These are phyloP conservation scores for Ophion obscuratus DNA, from an alignment of 2,888 invertebrate species.

Conservation along the genomic window DNA sequence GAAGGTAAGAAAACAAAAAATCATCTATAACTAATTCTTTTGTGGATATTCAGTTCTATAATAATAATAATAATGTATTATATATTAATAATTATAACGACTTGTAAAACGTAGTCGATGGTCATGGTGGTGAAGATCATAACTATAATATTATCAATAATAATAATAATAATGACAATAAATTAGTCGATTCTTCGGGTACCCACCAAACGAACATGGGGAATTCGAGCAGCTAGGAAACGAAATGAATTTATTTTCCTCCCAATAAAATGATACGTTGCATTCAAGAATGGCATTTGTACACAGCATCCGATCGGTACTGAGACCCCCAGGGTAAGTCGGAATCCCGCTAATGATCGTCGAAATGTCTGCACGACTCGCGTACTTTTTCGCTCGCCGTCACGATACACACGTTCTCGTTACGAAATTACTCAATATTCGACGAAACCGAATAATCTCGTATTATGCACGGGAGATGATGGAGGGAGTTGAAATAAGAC, in stretches of 20 bases:
- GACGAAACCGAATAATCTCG: slow-evolving; percentile 33
- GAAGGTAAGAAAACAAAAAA: too few relatives aligned
- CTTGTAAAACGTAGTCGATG: too few relatives aligned
- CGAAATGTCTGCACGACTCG: slow-evolving; percentile 6
- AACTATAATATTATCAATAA: too few relatives aligned
- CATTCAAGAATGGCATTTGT: slow-evolving; percentile 41
- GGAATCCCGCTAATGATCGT: slow-evolving; percentile 30
- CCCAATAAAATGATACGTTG: slow-evolving; percentile 7
- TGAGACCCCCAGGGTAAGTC: neutral
- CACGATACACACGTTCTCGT: slow-evolving; percentile 14
- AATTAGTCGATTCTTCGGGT: neutral
- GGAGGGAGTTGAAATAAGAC: neutral
- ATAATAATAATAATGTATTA: too few relatives aligned
- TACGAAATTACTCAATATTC: slow-evolving; percentile 46
- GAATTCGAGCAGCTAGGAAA: slow-evolving; percentile 17
- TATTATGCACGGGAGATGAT: neutral
- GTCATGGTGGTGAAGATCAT: too few relatives aligned
- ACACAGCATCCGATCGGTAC: neutral
- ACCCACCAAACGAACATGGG: neutral
- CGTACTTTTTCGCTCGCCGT: slow-evolving; percentile 6
- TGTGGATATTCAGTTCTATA: too few relatives aligned
- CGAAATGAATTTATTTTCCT: slow-evolving; percentile 10
- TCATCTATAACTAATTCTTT: too few relatives aligned
- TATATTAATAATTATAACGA: too few relatives aligned
- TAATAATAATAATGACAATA: neutral